Evolutionary conservation across 2,888 invertebrate genomes (phyloP).

Genomic region (Galeopsomyia nigrocyanea): DNA sequence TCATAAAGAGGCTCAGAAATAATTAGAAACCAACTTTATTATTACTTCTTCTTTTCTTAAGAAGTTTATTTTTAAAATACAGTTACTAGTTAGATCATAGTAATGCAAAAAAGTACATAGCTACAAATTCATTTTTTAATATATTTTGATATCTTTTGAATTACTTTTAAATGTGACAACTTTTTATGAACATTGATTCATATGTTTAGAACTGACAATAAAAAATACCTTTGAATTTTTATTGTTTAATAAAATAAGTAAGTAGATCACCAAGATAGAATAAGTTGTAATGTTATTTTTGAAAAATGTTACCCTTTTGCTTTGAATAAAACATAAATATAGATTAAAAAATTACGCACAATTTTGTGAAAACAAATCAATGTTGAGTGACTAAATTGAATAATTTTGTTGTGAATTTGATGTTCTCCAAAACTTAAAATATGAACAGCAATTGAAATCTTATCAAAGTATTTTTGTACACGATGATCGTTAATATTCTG

Average conservation of each 20-base stretch:
- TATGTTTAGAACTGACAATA: constrained; percentile 11
- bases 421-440: constrained; percentile 4
- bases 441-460: background rate
- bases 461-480: constrained; percentile 65
- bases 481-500: constrained; percentile 59
- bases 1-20: constrained; percentile 26
- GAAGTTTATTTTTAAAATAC: too few relatives aligned
- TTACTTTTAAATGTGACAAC: too few relatives aligned
- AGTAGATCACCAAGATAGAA: too few relatives aligned
- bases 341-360: constrained; percentile 21
- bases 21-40: constrained; percentile 9
- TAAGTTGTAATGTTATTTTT: too few relatives aligned
- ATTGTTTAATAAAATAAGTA: constrained; percentile 7
- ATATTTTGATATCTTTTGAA: background rate
- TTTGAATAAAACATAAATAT: too few relatives aligned
- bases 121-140: background rate
- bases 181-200: constrained; percentile 26
- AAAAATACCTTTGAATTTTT: constrained; percentile 22
- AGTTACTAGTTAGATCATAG: too few relatives aligned
- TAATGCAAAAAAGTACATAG: too few relatives aligned
- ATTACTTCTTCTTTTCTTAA: constrained; percentile 1
- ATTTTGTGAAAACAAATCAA: constrained; percentile 15
- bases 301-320: too few relatives aligned
- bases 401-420: constrained; percentile 29
- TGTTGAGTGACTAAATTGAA: constrained; percentile 9